A percentile compares a stretch with the other conserved stretches of the same genome.
phyloP scores from a whole-genome alignment of 2,113 vertebrate genomes.

The Limanda limanda region DNA sequence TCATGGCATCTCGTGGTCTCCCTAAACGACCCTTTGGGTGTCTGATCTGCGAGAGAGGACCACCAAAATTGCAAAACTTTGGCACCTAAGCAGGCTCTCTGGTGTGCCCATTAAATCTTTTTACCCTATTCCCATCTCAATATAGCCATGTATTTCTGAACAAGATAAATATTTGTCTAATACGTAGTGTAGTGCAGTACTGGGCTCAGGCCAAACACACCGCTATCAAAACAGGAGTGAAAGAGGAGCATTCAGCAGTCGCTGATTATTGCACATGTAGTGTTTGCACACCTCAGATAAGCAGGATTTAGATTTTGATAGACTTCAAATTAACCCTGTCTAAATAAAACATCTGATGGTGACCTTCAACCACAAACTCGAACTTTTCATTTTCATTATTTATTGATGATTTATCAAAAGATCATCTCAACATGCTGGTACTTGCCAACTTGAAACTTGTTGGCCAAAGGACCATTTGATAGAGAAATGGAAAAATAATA shows the following conservation, averaged over 20 bases:
- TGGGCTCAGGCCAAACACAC: constrained; percentile 77
- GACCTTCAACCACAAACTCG: constrained; percentile 19
- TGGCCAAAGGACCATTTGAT: constrained; percentile 26
- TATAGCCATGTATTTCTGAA: constrained; percentile 80
- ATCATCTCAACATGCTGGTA: neutral
- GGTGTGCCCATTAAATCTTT: constrained; percentile 82
- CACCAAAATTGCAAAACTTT: constrained; percentile 79
- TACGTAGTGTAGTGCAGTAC: constrained; percentile 78
- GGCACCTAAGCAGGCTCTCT: constrained; percentile 71
- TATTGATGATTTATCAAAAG: constrained; percentile 1
- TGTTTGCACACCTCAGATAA: constrained; percentile 66
- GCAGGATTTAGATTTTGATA: constrained; percentile 46
- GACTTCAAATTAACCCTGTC: constrained; percentile 34
- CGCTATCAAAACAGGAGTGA: constrained; percentile 70
- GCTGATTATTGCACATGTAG: constrained; percentile 70
- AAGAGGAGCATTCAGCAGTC: constrained; percentile 76
- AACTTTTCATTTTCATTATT: constrained; percentile 29
- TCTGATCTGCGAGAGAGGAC: constrained; percentile 75
- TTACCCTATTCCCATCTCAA: constrained; percentile 79
- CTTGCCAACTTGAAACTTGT: constrained; percentile 11
- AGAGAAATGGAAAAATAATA: constrained; percentile 66
- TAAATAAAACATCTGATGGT: constrained; percentile 35
- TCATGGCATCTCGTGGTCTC: constrained; percentile 76
- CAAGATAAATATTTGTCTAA: constrained; percentile 86
- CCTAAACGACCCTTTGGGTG: constrained; percentile 69